Evolutionary conservation across 2,888 invertebrate species (phyloP).

Genomic region (Oxystoma pomonae): DNA sequence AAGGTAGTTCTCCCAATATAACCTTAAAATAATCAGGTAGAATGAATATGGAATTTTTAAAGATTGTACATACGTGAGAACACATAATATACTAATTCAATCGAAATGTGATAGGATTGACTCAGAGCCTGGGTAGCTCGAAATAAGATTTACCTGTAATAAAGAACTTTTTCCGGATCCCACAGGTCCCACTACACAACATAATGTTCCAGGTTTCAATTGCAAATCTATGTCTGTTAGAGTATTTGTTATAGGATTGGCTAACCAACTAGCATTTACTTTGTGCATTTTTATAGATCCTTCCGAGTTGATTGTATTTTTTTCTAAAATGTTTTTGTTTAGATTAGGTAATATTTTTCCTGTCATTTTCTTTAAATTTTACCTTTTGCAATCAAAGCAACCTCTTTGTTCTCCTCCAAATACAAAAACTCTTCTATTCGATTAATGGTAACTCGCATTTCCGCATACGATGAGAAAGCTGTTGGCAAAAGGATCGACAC

Average conservation of each 20-base stretch:
- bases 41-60: too few species aligned
- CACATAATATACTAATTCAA: too few species aligned
- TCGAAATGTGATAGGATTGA: too few species aligned
- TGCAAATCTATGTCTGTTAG: slow-evolving; percentile 50
- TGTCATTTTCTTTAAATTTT: too few species aligned
- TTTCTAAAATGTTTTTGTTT: too few species aligned
- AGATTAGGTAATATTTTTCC: too few species aligned
- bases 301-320: slow-evolving; percentile 14
- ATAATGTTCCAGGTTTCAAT: slow-evolving; percentile 47
- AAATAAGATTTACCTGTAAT: slow-evolving; percentile 55
- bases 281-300: slow-evolving; percentile 30
- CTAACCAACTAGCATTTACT: slow-evolving; percentile 37
- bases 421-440: slow-evolving; percentile 36
- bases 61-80: too few species aligned
- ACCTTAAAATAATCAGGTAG: slow-evolving; percentile 39
- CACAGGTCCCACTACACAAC: slow-evolving; percentile 58
- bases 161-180: slow-evolving; percentile 69
- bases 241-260: slow-evolving; percentile 41
- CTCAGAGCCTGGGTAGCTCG: too few species aligned
- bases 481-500: slow-evolving; percentile 36
- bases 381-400: background rate
- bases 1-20: slow-evolving; percentile 67
- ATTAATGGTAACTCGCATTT: slow-evolving; percentile 36
- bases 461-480: slow-evolving; percentile 33
- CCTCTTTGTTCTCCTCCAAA: slow-evolving; percentile 28